Evolutionary conservation across 2,113 vertebrate genomes (phyloP).

Genomic region (Chloroceryle aenea): DNA sequence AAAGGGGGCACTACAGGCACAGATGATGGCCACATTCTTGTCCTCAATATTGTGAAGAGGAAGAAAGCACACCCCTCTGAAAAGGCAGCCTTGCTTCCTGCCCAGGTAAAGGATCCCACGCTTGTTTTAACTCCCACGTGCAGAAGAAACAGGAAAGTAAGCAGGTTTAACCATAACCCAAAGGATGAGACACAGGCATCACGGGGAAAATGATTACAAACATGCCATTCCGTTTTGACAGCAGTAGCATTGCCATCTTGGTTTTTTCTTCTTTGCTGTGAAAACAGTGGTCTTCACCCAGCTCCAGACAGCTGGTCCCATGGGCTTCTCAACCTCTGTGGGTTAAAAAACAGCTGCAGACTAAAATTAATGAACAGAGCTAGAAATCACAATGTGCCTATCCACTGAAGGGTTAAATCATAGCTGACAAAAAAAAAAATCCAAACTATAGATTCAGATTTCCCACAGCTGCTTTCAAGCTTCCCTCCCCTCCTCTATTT

Average conservation of each 20-base stretch:
- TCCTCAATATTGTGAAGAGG: neutral
- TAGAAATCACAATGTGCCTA: neutral
- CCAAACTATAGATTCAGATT: neutral
- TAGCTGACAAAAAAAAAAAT: neutral
- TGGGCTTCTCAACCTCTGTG: neutral
- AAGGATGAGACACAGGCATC: neutral
- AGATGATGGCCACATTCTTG: fast-evolving
- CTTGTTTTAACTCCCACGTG: neutral
- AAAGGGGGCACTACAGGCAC: neutral
- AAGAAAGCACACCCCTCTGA: neutral
- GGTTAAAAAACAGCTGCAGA: neutral
- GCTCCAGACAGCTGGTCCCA: neutral
- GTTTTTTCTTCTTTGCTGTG: neutral
- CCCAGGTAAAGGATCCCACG: neutral
- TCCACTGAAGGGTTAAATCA: neutral
- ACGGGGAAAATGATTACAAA: neutral
- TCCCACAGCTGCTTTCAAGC: neutral
- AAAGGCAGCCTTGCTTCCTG: neutral
- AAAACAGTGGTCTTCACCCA: neutral
- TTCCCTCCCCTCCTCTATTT: neutral
- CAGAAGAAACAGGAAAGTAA: neutral
- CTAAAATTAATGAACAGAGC: neutral
- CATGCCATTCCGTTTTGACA: neutral
- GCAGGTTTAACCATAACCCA: neutral
- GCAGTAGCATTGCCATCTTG: neutral